Evolutionary conservation across 2,797 vertebrate genomes (phyloP).

Genomic region (Eleutherodactylus coqui): DNA sequence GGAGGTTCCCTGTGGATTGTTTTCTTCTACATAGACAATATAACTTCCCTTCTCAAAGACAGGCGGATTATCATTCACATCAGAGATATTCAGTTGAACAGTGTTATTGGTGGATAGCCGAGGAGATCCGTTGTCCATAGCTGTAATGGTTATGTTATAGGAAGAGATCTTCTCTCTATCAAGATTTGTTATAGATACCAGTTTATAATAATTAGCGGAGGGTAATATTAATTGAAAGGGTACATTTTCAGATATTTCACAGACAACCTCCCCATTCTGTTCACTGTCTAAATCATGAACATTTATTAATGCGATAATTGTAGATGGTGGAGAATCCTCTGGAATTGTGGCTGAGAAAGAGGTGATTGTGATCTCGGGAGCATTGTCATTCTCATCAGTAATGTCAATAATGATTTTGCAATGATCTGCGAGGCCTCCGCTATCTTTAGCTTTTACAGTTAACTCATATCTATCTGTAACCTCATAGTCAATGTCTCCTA

Average conservation of each 20-base stretch:
- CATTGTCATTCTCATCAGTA: constrained; percentile 74
- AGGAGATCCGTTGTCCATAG: constrained; percentile 49
- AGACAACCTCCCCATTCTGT: constrained; percentile 66
- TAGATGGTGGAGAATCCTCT: constrained; percentile 66
- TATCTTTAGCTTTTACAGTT: constrained; percentile 43
- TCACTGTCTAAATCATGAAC: constrained; percentile 71
- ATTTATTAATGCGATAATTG: constrained; percentile 71
- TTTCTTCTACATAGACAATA: constrained; percentile 71
- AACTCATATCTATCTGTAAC: constrained; percentile 57
- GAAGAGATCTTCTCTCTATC: constrained; percentile 66
- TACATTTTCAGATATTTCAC: constrained; percentile 54
- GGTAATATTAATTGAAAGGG: constrained; percentile 60
- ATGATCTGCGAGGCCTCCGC: constrained; percentile 72
- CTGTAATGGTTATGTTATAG: constrained; percentile 65
- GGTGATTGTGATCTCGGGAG: constrained; percentile 65
- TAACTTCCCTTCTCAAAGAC: constrained; percentile 69
- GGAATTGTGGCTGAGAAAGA: constrained; percentile 66
- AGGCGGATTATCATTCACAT: constrained; percentile 57
- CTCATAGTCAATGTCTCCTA: constrained; percentile 75
- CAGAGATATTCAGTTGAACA: constrained; percentile 25
- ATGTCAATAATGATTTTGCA: constrained; percentile 66
- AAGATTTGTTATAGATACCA: constrained; percentile 64
- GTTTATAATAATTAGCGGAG: constrained; percentile 64
- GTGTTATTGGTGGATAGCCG: constrained; percentile 41
- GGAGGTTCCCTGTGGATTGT: constrained; percentile 70